phyloP scores from a whole-genome alignment of 2,113 vertebrate species.

The Glaucomys volans region DNA sequence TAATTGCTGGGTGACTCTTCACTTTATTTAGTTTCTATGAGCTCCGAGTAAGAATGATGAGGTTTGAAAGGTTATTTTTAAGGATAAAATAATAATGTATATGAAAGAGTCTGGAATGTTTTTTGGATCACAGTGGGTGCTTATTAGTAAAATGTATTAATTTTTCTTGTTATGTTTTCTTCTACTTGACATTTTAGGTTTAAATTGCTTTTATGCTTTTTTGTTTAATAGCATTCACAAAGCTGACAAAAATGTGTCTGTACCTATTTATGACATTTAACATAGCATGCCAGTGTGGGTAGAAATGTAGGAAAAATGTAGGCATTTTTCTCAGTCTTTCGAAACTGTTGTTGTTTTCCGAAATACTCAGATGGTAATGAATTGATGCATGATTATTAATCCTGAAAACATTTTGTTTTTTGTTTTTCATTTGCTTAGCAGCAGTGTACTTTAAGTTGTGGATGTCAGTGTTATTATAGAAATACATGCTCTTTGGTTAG shows the following conservation, averaged over 20 bases:
- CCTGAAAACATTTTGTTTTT: conserved; percentile 23
- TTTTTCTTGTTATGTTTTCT: neutral
- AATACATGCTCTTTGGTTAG: neutral
- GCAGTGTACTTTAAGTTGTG: neutral
- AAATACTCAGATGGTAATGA: conserved; percentile 21
- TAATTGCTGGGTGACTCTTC: neutral
- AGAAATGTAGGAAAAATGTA: conserved; percentile 56
- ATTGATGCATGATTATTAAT: conserved; percentile 2
- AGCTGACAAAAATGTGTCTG: conserved; percentile 31
- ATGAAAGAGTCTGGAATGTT: neutral
- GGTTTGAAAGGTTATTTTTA: conserved; percentile 43
- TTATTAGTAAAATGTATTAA: conserved; percentile 24
- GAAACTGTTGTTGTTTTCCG: conserved; percentile 21
- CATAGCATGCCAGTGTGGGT: neutral
- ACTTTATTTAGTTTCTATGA: neutral
- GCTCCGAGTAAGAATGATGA: neutral
- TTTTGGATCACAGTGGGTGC: neutral
- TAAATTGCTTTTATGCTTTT: conserved; percentile 26
- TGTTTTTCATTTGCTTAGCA: conserved; percentile 13
- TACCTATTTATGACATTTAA: conserved; percentile 34
- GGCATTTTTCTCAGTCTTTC: conserved; percentile 44
- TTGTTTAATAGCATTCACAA: conserved; percentile 57
- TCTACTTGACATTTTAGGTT: conserved; percentile 44
- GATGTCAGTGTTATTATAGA: conserved; percentile 51
- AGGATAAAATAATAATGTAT: conserved; percentile 5